Evolutionary conservation across 2,888 invertebrate species (phyloP), one percentile per base, ranked within the genome.

Genomic region (Plebejus anna): DNA sequence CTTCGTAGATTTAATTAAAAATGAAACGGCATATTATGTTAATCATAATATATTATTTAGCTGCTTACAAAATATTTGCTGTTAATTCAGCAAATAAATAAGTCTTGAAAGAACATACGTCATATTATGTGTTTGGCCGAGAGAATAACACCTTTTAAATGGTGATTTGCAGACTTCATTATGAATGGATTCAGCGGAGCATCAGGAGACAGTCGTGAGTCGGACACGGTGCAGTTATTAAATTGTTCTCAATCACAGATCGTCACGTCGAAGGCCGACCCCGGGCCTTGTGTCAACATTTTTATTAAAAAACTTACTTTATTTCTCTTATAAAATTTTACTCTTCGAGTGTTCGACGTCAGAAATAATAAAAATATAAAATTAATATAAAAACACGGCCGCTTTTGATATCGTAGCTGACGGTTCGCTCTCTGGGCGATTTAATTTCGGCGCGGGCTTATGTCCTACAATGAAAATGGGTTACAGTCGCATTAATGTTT

Each of bases 291-390:
- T 32, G 32, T 66, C 32, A 66, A 66, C 66, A 66, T 36, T 66
- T 66, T 66, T 66, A 66, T 66, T 66, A 66, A 66, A 66, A 66
- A 66, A 66, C 66, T 66, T 66, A 36, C 66, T 32, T 66, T 13
- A 66, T 66, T 66, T 36, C 66, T 36, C 66, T 32, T 36, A 66
- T 66, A 36, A 66, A 36, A 66, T 32, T 66, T 66, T 36, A 66
- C 61, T 66, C 11, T 6, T 66, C 32, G 66, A 32, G 22, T 9
- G 32, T 66, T 66, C 32, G 32, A 66, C 22, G 61, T 61, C 61
- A 61, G 66, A 66, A 32, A 66, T 66, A 32, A 66, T 66, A 66
- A 66, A 32, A 32, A 13, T 61, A 61, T 22, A 28, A 13, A 55
- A 55, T 55, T 55, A 55, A 32, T 32, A 32, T 13, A 66, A 66